Evolutionary conservation across 2,797 vertebrate genomes (phyloP), one percentile per base, ranked within the genome.

Genomic region (Platalea minor): DNA sequence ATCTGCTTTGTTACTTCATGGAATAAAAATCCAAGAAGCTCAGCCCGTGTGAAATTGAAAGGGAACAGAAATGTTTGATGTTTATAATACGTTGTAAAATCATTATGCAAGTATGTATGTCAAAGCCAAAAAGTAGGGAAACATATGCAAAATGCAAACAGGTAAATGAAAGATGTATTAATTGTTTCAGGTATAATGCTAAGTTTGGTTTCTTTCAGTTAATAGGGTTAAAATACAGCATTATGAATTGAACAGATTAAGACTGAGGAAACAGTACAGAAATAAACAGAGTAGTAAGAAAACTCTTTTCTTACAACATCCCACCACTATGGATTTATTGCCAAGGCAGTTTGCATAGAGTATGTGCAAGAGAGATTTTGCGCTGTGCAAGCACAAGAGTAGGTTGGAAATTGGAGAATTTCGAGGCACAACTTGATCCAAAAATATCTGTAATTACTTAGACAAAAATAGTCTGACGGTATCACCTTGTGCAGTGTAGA

Each of bases 371-470:
- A 77, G 37, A 75, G 26, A 51, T n/a, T 68, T 46, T 60, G 35
- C 11, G 3, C 51, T 54, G 17, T 57, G 50, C 9, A 78, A 75
- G 41, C 59, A n/a, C 17, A 31, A 7, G 57, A 68, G 14, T 54
- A 24, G 16, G 26, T 46, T 68, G 54, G 78, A 78, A 93, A 84
- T 72, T 16, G 20, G n/a, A 74, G 31, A 57, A 33, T 87, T 60
- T 82, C 5, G 8, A 88, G 60, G 45, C 61, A 64, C 74, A 83
- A 8, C 28, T 81, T 59, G n/a, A 72, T 88, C 68, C 53, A 69
- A 93, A 96, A 94, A 81, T 89, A 89, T 41, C 89, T 69, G 20
- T 81, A 89, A 78, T 81, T 93, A 54, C 78, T 75, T 54, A 51
- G 46, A 39, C 56, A 85, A 59, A 95, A 93, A 69, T 63, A 92